Conservation (phyloP, 2,113 vertebrate species). For the Silurus glanis region DNA sequence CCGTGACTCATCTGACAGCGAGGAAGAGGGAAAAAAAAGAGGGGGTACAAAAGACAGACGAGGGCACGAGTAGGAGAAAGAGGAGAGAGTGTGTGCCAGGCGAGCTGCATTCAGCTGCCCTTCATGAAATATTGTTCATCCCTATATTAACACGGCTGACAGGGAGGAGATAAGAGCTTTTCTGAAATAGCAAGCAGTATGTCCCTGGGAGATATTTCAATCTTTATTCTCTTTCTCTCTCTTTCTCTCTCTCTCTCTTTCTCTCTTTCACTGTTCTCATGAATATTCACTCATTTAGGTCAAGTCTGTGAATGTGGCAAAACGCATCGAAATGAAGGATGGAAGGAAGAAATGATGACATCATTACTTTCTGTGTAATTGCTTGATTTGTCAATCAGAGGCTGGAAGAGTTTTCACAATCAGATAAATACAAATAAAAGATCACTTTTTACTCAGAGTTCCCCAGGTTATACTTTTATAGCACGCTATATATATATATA, state of each 20-base stretch:
- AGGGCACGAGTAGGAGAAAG: conserved; percentile 69
- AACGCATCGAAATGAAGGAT: conserved; percentile 58
- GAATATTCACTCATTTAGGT: conserved; percentile 64
- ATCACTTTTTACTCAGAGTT: too few species aligned
- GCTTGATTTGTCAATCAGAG: conserved; percentile 70
- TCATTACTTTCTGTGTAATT: conserved; percentile 71
- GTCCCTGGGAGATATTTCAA: conserved; percentile 73
- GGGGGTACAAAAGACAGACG: conserved; percentile 79
- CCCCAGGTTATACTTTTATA: too few species aligned
- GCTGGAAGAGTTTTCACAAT: conserved; percentile 16
- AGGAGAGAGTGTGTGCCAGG: conserved; percentile 73
- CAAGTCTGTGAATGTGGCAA: conserved; percentile 60
- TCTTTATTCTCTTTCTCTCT: conserved; percentile 55
- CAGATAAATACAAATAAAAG: too few species aligned
- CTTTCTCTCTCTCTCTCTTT: conserved; percentile 39
- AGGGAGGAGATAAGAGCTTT: conserved; percentile 76
- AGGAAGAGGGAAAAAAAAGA: conserved; percentile 65
- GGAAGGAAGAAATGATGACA: conserved; percentile 70
- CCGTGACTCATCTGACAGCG: conserved; percentile 70
- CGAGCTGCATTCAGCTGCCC: conserved; percentile 74
- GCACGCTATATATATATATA: too few species aligned
- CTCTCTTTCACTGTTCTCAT: conserved; percentile 43
- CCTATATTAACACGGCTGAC: conserved; percentile 86
- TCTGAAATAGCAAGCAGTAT: conserved; percentile 78
- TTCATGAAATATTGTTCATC: conserved; percentile 85